Percentiles rank a stretch among this genome's conserved stretches.
phyloP scores from a whole-genome alignment of 2,888 invertebrate species.

The Campoplex nolae region DNA sequence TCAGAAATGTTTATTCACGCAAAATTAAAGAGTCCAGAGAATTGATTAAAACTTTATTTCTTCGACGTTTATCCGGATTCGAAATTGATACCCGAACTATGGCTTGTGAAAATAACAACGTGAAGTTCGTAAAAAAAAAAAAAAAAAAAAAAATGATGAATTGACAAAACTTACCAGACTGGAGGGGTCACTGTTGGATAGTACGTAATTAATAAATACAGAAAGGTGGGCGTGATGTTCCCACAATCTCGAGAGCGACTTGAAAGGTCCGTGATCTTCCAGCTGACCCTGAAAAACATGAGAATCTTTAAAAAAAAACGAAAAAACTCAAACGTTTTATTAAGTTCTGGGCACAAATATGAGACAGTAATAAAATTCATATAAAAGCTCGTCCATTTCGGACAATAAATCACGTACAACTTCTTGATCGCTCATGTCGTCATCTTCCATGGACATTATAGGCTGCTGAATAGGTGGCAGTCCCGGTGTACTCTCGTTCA shows the following conservation, averaged over 20 bases:
- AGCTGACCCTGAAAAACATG: conserved; percentile 87
- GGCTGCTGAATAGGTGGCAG: conserved; percentile 87
- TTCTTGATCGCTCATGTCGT: conserved; percentile 95
- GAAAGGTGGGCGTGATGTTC: conserved; percentile 96
- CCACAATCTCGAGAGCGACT: conserved; percentile 92
- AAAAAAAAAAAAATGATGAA: neutral
- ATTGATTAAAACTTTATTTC: no score
- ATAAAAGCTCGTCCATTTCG: neutral
- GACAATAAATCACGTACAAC: conserved; percentile 86
- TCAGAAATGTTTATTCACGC: no score
- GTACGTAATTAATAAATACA: conserved; percentile 96
- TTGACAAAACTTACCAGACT: conserved; percentile 86
- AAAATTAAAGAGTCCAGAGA: no score
- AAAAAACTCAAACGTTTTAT: neutral
- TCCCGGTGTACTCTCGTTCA: conserved; percentile 80
- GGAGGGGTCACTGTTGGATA: conserved; percentile 93
- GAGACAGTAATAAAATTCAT: neutral
- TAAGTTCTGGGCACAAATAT: neutral
- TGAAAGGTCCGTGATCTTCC: conserved; percentile 96
- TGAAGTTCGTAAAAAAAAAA: no score
- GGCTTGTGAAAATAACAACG: no score
- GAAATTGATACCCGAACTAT: no score
- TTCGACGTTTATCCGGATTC: no score
- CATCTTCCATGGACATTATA: conserved; percentile 98
- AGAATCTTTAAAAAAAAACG: conserved; percentile 60